Evolutionary conservation across 2,797 vertebrate species (phyloP), one percentile per base, ranked within the genome.

Genomic region (Alcedo quadribrachys): DNA sequence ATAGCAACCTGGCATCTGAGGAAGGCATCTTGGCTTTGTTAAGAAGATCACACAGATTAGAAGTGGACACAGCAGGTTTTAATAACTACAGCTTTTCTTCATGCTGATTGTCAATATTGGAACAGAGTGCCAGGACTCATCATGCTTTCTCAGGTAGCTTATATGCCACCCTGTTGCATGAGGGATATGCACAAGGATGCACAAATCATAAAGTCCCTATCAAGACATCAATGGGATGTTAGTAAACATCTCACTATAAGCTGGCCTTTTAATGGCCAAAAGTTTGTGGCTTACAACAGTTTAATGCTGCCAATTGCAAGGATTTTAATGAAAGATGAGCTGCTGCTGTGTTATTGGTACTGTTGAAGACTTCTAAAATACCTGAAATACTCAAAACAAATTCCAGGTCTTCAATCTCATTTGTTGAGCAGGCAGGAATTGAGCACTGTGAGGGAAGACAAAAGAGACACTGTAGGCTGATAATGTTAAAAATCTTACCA

Each of bases 1-100:
- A 58, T 33, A 81, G 55, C 35, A 81, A 71, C 27, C 33, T 85
- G 87, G 58, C 66, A 90, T 58, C 69, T 4, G 2, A 92, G 37
- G 54, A 80, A 87, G 62, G 69, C 84, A 85, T 54, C 58, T 89
- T 92, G 90, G 78, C 25, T 90, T 92, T 62, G 68, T 81, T 92
- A 83, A 66, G 85, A 55, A 81, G 76, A 89, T 90, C 66, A 89
- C 50, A 68, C 21, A 35, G 66, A 51, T 61, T 75, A 70, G 53
- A 82, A 90, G 45, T 50, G 68, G 32, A 54, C 92, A 54, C 73
- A 94, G 67, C 30, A 90, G 75, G 67, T 78, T 93, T 91, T 70
- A 84, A 86, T 90, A 88, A 67, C 32, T 63, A 50, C n/a, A 85
- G 33, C n/a, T 22, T 85, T 90, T 92, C 66, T 66, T 81, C 15